Conservation (phyloP, 2,797 vertebrate species). For the Catostomus latipinnis region DNA sequence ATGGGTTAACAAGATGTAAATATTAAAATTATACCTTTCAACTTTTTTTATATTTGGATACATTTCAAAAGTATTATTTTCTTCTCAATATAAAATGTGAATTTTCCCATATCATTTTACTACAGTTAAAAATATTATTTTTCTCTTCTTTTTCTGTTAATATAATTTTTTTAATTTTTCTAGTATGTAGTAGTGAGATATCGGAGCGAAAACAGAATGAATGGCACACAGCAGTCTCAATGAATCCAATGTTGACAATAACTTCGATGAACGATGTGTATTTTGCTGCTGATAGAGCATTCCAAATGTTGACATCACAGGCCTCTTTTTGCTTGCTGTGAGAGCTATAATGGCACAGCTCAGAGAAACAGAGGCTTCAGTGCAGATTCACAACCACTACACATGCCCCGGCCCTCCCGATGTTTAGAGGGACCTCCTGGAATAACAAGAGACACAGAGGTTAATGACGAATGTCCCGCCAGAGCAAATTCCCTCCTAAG, state of each 20-base stretch:
- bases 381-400: constrained; percentile 94
- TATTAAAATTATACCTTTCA: constrained; percentile 46
- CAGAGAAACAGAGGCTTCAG: constrained; percentile 73
- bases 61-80: constrained; percentile 18
- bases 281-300: constrained; percentile 23
- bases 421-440: constrained; percentile 94
- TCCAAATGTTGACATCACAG: constrained; percentile 42
- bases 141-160: background rate
- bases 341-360: constrained; percentile 61
- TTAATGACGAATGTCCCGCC: constrained; percentile 50
- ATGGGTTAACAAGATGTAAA: constrained; percentile 64
- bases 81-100: constrained; percentile 30
- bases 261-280: constrained; percentile 18
- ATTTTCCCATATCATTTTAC: constrained; percentile 2
- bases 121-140: background rate
- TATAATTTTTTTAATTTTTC: background rate
- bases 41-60: constrained; percentile 7
- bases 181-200: constrained; percentile 6
- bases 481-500: constrained; percentile 34
- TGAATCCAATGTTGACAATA: constrained; percentile 20
- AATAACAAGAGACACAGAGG: constrained; percentile 59
- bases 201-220: constrained; percentile 1
- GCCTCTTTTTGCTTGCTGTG: constrained; percentile 43
- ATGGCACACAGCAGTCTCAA: background rate
- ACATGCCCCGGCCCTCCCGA: constrained; percentile 93